phyloP scores from a whole-genome alignment of 35 echinoderm and acorn worm species.

The Apostichopus californicus region DNA sequence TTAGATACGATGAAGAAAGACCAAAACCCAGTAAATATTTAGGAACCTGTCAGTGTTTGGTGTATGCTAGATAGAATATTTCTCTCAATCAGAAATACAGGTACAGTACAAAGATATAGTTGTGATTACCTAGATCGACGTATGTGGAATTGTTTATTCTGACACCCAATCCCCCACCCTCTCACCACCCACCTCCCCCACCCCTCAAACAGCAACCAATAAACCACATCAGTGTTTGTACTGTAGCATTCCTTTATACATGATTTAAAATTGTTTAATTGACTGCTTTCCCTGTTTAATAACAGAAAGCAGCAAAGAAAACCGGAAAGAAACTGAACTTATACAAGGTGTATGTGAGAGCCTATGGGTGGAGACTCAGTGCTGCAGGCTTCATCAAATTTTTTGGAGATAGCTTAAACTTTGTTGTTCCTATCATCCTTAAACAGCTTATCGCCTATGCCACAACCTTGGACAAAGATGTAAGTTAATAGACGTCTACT shows the following conservation, averaged over 20 bases:
- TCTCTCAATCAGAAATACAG: too few species aligned
- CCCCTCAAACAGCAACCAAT: not conserved
- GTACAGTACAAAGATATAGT: too few species aligned
- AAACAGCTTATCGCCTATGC: slow-evolving; percentile 13
- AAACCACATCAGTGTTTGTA: not conserved
- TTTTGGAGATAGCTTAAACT: slow-evolving; percentile 74
- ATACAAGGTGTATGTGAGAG: slow-evolving; percentile 74
- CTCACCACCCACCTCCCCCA: not conserved
- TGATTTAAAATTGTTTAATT: not conserved
- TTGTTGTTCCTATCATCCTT: slow-evolving; percentile 72
- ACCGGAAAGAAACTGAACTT: slow-evolving; percentile 62
- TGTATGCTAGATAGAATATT: too few species aligned
- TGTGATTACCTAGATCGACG: too few species aligned
- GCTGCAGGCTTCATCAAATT: slow-evolving; percentile 89
- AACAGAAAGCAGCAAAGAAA: slow-evolving; percentile 59
- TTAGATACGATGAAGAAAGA: too few species aligned
- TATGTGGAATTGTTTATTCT: too few species aligned
- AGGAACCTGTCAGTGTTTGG: too few species aligned
- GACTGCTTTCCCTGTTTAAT: not conserved
- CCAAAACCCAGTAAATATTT: too few species aligned
- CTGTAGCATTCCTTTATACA: not conserved
- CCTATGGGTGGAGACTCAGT: slow-evolving; percentile 56
- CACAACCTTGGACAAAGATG: not conserved
- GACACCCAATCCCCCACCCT: too few species aligned
- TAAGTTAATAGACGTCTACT: not conserved